A percentile compares a stretch with the other conserved stretches of the same genome.
phyloP scores from a whole-genome alignment of 2,888 invertebrate genomes.

The Terebella lapidaria region DNA sequence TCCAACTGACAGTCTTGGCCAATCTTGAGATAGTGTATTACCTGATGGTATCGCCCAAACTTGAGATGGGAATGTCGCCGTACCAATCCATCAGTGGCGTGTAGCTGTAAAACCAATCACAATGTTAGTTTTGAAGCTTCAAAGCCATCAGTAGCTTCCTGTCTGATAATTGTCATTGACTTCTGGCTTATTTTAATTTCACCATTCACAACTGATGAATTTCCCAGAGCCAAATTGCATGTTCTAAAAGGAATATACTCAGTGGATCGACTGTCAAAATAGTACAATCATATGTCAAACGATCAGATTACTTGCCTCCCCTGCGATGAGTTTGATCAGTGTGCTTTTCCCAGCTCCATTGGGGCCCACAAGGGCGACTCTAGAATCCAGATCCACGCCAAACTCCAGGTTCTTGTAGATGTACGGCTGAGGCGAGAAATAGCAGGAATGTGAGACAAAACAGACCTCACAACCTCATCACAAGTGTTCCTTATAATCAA shows the following conservation, averaged over 20 bases:
- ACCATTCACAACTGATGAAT: too few relatives aligned
- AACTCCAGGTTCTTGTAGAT: constrained; percentile 98
- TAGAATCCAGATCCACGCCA: constrained; percentile 95
- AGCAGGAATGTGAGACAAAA: background rate
- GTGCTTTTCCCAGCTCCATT: constrained; percentile 99
- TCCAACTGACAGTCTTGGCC: too few relatives aligned
- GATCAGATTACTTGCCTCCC: constrained; percentile 65
- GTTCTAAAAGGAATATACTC: too few relatives aligned
- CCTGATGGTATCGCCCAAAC: constrained; percentile 95
- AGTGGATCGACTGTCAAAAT: too few relatives aligned
- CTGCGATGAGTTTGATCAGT: constrained; percentile 87
- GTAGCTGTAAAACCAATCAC: constrained; percentile 60
- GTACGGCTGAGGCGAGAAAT: constrained; percentile 61
- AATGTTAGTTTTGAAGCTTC: too few relatives aligned
- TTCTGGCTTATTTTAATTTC: too few relatives aligned
- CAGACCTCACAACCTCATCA: too few relatives aligned
- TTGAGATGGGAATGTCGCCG: constrained; percentile 96
- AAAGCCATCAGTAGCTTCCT: too few relatives aligned
- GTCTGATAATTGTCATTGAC: too few relatives aligned
- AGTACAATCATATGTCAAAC: too few relatives aligned
- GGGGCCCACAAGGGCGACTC: constrained; percentile 88
- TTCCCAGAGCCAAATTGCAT: too few relatives aligned
- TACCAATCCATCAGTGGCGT: constrained; percentile 93
- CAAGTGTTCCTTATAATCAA: too few relatives aligned
- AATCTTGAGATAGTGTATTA: constrained; percentile 28